Conservation (phyloP, 1,140 invertebrate genomes). For the Cylas formicarius region DNA sequence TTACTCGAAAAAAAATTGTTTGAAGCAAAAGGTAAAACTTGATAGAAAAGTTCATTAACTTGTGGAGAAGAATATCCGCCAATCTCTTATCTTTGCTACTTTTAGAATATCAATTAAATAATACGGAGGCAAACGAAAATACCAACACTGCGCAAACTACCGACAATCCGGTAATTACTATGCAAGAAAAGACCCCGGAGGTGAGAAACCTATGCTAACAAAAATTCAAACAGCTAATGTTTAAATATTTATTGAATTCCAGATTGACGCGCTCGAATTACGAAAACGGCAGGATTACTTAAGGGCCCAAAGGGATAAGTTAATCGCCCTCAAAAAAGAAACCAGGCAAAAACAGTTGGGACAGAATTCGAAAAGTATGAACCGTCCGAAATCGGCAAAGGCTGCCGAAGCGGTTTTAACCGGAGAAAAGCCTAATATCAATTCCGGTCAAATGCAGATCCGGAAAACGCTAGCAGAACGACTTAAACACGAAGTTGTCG, state of each 20-base stretch:
- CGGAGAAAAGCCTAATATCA: constrained; percentile 41
- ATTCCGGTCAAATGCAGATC: constrained; percentile 61
- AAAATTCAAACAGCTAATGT: not conserved
- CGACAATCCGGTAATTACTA: too few species aligned
- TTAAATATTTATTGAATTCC: too few species aligned
- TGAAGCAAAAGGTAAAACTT: constrained; percentile 33
- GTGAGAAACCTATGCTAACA: not conserved
- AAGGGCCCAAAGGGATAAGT: constrained; percentile 78
- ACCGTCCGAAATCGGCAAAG: constrained; percentile 61
- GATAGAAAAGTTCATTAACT: too few species aligned
- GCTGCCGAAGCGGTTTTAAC: constrained; percentile 57
- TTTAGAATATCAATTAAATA: too few species aligned
- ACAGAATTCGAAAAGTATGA: constrained; percentile 38
- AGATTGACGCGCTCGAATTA: constrained; percentile 59
- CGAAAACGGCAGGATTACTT: constrained; percentile 75
- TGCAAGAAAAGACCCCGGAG: not conserved
- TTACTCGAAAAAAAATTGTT: constrained; percentile 45
- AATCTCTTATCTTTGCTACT: too few species aligned
- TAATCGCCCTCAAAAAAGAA: constrained; percentile 79
- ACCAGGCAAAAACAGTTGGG: constrained; percentile 71
- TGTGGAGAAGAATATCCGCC: not conserved
- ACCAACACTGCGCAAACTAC: not conserved
- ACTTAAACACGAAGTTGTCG: constrained; percentile 71
- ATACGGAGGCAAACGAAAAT: too few species aligned
- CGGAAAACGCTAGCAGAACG: constrained; percentile 73